Evolutionary conservation across 1,140 invertebrate genomes (phyloP).

Genomic region (Drosophila seguyi): DNA sequence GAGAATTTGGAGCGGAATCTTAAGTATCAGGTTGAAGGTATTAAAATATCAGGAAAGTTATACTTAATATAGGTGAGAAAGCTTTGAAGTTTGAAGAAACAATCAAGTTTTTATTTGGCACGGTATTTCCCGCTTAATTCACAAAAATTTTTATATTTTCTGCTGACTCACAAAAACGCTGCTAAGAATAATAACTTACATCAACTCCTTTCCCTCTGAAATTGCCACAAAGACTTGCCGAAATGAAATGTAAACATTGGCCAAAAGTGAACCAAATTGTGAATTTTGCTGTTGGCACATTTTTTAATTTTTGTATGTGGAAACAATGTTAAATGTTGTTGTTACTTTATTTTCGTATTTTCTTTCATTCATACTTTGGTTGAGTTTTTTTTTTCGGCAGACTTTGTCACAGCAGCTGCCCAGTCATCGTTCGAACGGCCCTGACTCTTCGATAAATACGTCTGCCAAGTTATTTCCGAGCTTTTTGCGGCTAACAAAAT

Average conservation of each 20-base stretch:
- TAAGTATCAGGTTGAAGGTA: neutral
- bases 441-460: conserved; percentile 42
- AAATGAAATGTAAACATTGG: conserved; percentile 46
- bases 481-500: conserved; percentile 49
- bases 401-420: conserved; percentile 38
- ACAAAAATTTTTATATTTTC: neutral
- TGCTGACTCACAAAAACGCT: neutral
- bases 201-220: conserved; percentile 4
- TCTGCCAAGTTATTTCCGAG: conserved; percentile 55
- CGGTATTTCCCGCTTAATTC: neutral
- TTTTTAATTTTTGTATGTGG: conserved; percentile 13
- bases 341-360: conserved; percentile 2
- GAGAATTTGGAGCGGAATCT: neutral
- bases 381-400: conserved; percentile 19
- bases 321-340: conserved; percentile 13
- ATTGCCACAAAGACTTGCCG: conserved; percentile 19
- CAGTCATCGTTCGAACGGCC: conserved; percentile 23
- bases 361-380: conserved; percentile 24
- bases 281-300: conserved; percentile 41
- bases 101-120: neutral
- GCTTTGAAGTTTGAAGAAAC: neutral
- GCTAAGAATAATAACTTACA: conserved; percentile 12
- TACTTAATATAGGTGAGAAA: neutral
- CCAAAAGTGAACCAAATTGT: conserved; percentile 33
- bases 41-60: neutral